Percentiles rank a stretch among this genome's conserved stretches.
These are phyloP conservation scores for Lepidurus apus DNA, from an alignment of 1,140 invertebrate genomes.

Conservation along the genomic window DNA sequence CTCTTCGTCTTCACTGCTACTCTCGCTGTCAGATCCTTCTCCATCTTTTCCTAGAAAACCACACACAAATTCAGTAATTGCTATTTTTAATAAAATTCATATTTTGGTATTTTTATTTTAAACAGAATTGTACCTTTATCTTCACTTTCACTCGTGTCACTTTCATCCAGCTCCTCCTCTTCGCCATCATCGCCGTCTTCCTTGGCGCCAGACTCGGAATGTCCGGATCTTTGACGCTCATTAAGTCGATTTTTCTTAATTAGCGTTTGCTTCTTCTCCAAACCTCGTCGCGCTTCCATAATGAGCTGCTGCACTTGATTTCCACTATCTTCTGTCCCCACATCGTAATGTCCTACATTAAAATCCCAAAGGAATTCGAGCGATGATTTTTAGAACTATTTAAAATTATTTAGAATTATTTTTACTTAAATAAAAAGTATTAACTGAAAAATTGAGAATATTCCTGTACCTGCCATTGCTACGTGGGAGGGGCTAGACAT, in stretches of 20 bases:
- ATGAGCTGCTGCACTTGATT: conserved; percentile 1
- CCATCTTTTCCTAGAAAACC: background rate
- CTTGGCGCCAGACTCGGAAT: background rate
- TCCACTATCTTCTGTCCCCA: background rate
- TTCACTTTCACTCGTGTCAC: background rate
- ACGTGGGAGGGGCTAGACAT: conserved; percentile 1
- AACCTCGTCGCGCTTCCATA: background rate
- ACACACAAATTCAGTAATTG: background rate
- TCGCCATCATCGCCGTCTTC: background rate
- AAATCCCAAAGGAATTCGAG: too few relatives aligned
- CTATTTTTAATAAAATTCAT: background rate
- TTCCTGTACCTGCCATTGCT: background rate
- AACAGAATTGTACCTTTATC: background rate
- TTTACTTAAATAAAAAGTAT: too few relatives aligned
- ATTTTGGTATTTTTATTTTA: too few relatives aligned
- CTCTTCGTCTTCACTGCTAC: conserved; percentile 40
- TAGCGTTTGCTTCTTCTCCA: background rate
- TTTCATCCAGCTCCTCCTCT: background rate
- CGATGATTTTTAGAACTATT: too few relatives aligned
- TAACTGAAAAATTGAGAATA: background rate
- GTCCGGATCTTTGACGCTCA: background rate
- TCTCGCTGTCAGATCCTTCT: background rate
- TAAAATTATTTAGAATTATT: too few relatives aligned
- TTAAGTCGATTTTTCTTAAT: background rate
- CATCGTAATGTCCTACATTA: background rate